These are phyloP conservation scores for Diplodus puntazzo DNA, from an alignment of 2,797 vertebrate species.

Conservation along the genomic window DNA sequence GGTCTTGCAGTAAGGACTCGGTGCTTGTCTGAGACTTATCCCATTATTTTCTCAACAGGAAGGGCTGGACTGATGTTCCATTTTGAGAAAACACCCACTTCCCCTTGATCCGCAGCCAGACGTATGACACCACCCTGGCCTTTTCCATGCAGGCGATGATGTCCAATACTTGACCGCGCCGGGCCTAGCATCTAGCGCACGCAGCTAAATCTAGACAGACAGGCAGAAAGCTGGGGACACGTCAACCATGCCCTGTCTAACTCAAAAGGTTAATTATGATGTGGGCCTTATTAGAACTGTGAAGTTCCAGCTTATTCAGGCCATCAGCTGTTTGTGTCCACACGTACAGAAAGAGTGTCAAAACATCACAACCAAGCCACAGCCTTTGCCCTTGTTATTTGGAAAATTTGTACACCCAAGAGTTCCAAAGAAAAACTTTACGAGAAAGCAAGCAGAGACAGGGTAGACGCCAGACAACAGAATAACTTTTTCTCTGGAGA, in stretches of 20 bases:
- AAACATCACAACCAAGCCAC: constrained; percentile 21
- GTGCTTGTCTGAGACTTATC: constrained; percentile 64
- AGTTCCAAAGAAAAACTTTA: constrained; percentile 51
- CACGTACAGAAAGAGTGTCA: background rate
- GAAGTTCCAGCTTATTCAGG: constrained; percentile 42
- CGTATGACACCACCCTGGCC: constrained; percentile 69
- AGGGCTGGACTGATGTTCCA: constrained; percentile 84
- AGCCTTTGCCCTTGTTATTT: constrained; percentile 19
- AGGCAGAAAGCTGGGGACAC: constrained; percentile 45
- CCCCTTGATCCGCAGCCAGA: constrained; percentile 75
- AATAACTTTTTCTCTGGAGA: constrained; percentile 42
- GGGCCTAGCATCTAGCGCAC: background rate
- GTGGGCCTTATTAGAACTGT: constrained; percentile 50
- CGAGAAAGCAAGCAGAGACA: constrained; percentile 32
- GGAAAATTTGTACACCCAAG: constrained; percentile 8
- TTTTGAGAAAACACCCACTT: constrained; percentile 82
- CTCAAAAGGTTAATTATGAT: constrained; percentile 64
- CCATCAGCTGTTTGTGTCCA: constrained; percentile 44
- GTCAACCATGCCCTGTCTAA: constrained; percentile 44
- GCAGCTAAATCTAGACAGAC: constrained; percentile 60
- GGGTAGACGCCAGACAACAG: constrained; percentile 38
- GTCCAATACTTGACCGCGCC: constrained; percentile 45
- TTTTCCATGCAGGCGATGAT: constrained; percentile 57
- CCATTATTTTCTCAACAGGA: constrained; percentile 80
- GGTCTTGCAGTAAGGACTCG: constrained; percentile 54